phyloP scores from a whole-genome alignment of 2,888 invertebrate species.

The Dasypogon diadema region DNA sequence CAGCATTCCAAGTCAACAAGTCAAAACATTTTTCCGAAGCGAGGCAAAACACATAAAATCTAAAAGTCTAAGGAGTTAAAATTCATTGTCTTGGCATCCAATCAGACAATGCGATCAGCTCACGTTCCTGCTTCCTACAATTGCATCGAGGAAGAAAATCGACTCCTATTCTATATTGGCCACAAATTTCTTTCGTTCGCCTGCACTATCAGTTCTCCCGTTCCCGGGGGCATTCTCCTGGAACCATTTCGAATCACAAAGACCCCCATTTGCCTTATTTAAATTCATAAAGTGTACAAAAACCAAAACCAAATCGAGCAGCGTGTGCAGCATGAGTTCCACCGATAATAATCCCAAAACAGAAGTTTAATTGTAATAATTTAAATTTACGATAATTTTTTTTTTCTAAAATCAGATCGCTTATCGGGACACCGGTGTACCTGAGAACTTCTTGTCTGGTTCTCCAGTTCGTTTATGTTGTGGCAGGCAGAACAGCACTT shows the following conservation, averaged over 20 bases:
- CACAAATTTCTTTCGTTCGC: constrained; percentile 18
- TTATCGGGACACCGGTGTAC: constrained; percentile 23
- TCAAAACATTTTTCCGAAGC: not conserved
- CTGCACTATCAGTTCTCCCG: constrained; percentile 23
- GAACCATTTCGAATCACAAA: not conserved
- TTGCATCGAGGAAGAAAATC: constrained; percentile 14
- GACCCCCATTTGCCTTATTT: constrained; percentile 32
- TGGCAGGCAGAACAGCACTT: constrained; percentile 20
- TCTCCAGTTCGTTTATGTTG: not conserved
- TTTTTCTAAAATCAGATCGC: constrained; percentile 40
- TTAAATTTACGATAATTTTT: constrained; percentile 47
- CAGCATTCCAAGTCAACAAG: constrained; percentile 22
- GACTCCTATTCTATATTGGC: constrained; percentile 17
- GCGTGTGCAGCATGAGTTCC: constrained; percentile 40
- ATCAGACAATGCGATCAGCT: constrained; percentile 47
- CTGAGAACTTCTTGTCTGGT: constrained; percentile 9
- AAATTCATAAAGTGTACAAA: constrained; percentile 48
- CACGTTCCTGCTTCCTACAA: constrained; percentile 29
- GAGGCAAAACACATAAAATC: constrained; percentile 1
- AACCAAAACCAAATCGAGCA: constrained; percentile 30
- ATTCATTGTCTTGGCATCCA: constrained; percentile 46
- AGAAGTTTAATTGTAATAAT: constrained; percentile 50
- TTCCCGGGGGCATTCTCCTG: constrained; percentile 40
- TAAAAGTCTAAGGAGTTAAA: constrained; percentile 32
- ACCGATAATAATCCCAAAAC: constrained; percentile 48